Conservation (phyloP, 2,113 vertebrate genomes). For the Gambusia holbrooki region DNA sequence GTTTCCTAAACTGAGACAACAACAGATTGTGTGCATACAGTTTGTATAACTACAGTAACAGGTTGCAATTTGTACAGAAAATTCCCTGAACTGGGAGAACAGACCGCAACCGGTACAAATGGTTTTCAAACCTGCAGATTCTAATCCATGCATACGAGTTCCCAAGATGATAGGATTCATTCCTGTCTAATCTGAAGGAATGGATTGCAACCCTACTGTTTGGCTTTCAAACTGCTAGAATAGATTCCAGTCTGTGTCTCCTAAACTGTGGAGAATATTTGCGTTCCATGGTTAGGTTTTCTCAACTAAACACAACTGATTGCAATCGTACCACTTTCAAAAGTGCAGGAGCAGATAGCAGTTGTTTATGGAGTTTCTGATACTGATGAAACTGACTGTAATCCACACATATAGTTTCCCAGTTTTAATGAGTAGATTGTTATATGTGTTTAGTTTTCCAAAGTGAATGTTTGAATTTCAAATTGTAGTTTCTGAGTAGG, state of each 20-base stretch:
- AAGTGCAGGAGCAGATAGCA: neutral
- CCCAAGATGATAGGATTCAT: neutral
- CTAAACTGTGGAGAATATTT: neutral
- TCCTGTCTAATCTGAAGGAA: neutral
- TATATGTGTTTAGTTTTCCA: neutral
- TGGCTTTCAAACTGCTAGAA: too few relatives aligned
- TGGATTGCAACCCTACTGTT: neutral
- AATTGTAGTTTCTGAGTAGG: neutral
- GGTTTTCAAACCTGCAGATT: neutral
- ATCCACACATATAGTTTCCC: neutral
- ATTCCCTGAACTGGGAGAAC: neutral
- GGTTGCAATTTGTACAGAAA: neutral
- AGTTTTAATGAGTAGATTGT: too few relatives aligned
- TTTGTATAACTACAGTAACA: neutral
- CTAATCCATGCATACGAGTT: neutral
- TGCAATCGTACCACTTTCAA: neutral
- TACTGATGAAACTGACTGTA: neutral
- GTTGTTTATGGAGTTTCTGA: neutral
- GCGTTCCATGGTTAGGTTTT: neutral
- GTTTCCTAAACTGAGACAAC: neutral
- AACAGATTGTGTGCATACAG: neutral
- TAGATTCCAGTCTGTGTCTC: too few relatives aligned
- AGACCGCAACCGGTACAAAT: too few relatives aligned
- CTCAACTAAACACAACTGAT: neutral
- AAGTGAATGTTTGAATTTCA: neutral